Percentiles rank a stretch among this genome's conserved stretches.
phyloP scores from a whole-genome alignment of 1,140 invertebrate species.

The Leptinotarsa texana region DNA sequence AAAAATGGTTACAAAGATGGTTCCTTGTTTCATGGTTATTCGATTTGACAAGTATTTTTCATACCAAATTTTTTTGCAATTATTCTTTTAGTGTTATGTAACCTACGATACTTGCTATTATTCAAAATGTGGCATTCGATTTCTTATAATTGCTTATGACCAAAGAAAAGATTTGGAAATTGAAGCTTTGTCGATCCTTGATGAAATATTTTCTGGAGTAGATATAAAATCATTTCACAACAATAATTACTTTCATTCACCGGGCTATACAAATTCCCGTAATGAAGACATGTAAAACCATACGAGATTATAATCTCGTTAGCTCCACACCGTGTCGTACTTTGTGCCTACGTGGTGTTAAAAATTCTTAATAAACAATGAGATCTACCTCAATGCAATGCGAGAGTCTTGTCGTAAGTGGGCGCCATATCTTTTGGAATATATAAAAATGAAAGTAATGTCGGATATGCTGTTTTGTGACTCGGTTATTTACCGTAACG shows the following conservation, averaged over 20 bases:
- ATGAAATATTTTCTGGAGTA: too few relatives aligned
- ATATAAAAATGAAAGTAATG: slow-evolving; percentile 6
- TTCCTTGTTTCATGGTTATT: too few relatives aligned
- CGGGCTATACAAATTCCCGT: neutral
- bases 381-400: neutral
- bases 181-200: too few relatives aligned
- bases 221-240: too few relatives aligned
- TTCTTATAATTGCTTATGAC: too few relatives aligned
- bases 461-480: slow-evolving; percentile 8
- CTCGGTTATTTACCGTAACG: neutral
- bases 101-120: too few relatives aligned
- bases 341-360: slow-evolving; percentile 8
- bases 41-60: too few relatives aligned
- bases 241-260: neutral
- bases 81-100: too few relatives aligned
- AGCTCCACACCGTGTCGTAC: neutral
- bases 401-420: neutral
- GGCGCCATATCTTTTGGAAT: slow-evolving; percentile 5
- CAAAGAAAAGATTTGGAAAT: too few relatives aligned
- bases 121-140: too few relatives aligned
- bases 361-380: slow-evolving; percentile 2
- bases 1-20: too few relatives aligned
- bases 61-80: too few relatives aligned
- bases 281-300: neutral
- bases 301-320: neutral